Conservation (phyloP, 2,888 invertebrate genomes). For the Euspilapteryx auroguttella region DNA sequence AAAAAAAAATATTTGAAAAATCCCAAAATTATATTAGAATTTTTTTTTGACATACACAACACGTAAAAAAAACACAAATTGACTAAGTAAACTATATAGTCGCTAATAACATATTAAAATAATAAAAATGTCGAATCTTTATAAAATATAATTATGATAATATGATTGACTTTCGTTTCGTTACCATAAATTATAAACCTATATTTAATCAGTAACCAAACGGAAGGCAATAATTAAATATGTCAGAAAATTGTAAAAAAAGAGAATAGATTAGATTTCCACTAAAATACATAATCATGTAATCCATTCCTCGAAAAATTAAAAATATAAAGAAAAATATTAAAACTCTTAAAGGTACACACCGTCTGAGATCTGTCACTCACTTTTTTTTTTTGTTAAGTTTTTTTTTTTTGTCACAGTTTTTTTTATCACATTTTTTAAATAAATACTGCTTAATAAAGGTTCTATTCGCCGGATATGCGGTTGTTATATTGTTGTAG, state of each 20-base stretch:
- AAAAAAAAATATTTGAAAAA: too few species aligned
- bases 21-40: too few species aligned
- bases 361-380: conserved; percentile 55
- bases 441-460: conserved; percentile 36
- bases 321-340: too few species aligned
- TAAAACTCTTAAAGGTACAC: conserved; percentile 14
- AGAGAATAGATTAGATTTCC: too few species aligned
- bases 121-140: conserved; percentile 9
- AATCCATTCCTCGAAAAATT: neutral
- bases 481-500: conserved; percentile 10
- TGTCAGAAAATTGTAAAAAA: too few species aligned
- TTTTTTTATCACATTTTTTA: conserved; percentile 49
- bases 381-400: conserved; percentile 40
- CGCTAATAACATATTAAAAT: conserved; percentile 6
- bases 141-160: conserved; percentile 12
- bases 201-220: too few species aligned
- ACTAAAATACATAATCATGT: too few species aligned
- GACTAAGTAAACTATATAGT: conserved; percentile 20
- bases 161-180: too few species aligned
- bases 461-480: conserved; percentile 21
- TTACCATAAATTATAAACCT: too few species aligned
- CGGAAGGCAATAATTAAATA: too few species aligned
- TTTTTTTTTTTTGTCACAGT: conserved; percentile 39
- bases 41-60: conserved; percentile 9
- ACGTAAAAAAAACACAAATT: conserved; percentile 21